Percentiles rank a stretch among this genome's conserved stretches.
Evolutionary conservation across 2,888 invertebrate species (phyloP).

Genomic region (Ormyrus labotus): DNA sequence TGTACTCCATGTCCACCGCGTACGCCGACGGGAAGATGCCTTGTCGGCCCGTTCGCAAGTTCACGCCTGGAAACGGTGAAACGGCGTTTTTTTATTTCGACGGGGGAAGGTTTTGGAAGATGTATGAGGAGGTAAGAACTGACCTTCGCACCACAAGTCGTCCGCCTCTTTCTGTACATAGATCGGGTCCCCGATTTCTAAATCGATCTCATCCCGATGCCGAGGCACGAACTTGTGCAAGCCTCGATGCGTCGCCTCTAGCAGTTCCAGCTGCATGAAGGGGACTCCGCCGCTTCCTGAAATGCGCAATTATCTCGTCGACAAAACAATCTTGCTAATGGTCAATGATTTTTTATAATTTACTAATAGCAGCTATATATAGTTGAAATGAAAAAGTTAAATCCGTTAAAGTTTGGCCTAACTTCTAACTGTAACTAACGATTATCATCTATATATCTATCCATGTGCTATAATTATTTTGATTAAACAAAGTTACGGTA

Average conservation of each 20-base stretch:
- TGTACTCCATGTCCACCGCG: slow-evolving; percentile 97
- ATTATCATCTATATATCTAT: no score
- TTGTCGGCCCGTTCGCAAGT: slow-evolving; percentile 92
- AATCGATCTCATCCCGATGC: slow-evolving; percentile 95
- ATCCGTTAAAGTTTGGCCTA: no score
- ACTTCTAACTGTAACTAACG: no score
- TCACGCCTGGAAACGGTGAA: slow-evolving; percentile 83
- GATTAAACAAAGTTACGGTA: no score
- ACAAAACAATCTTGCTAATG: no score
- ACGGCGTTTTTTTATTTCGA: neutral
- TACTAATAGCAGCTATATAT: no score
- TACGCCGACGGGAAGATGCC: slow-evolving; percentile 98
- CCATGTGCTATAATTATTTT: no score
- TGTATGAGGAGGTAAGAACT: no score
- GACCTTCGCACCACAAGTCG: slow-evolving; percentile 97
- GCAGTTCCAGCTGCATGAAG: slow-evolving; percentile 87
- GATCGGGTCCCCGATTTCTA: slow-evolving; percentile 98
- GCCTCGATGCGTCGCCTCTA: slow-evolving; percentile 96
- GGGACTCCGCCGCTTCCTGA: slow-evolving; percentile 85
- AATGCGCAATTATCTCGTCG: slow-evolving; percentile 65
- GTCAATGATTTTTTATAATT: no score
- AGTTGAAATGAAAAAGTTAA: no score
- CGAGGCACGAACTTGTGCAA: slow-evolving; percentile 96
- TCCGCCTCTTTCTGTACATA: slow-evolving; percentile 98
- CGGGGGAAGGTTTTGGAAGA: no score